Conservation (phyloP, 2,888 invertebrate species). For the Plebejus melissa region DNA sequence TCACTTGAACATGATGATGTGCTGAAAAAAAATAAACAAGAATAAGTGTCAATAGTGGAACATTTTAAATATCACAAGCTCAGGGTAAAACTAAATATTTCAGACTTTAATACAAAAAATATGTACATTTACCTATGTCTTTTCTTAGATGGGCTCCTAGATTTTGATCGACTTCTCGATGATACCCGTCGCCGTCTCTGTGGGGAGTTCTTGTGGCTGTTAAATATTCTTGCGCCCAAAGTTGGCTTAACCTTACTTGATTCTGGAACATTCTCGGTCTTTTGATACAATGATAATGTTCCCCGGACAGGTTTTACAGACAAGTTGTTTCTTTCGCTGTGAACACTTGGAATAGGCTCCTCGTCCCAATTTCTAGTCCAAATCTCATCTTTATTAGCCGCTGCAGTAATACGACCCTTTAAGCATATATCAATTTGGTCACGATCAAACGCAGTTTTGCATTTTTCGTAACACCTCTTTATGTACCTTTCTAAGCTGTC, state of each 20-base stretch:
- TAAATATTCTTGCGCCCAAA: slow-evolving; percentile 45
- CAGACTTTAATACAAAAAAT: neutral
- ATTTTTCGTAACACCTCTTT: slow-evolving; percentile 94
- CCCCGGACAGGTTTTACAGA: slow-evolving; percentile 81
- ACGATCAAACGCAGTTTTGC: slow-evolving; percentile 91
- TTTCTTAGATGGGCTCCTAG: slow-evolving; percentile 74
- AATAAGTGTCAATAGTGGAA: neutral
- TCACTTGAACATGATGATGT: slow-evolving; percentile 75
- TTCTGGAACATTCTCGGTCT: slow-evolving; percentile 58
- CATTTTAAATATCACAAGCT: neutral
- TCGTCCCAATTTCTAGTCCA: slow-evolving; percentile 96
- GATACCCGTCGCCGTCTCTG: slow-evolving; percentile 58
- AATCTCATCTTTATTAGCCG: slow-evolving; percentile 91
- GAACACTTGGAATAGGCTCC: slow-evolving; percentile 94
- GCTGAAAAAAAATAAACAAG: slow-evolving; percentile 50
- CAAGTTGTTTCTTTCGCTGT: slow-evolving; percentile 86
- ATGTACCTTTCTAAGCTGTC: slow-evolving; percentile 92
- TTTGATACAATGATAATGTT: slow-evolving; percentile 80
- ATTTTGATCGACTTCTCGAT: slow-evolving; percentile 64
- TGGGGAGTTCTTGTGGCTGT: slow-evolving; percentile 55
- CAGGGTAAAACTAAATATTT: neutral
- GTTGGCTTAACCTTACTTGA: slow-evolving; percentile 38
- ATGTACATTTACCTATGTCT: slow-evolving; percentile 57
- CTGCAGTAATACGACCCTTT: slow-evolving; percentile 95
- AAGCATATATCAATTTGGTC: slow-evolving; percentile 96